Evolutionary conservation across 2,888 invertebrate species (phyloP), one percentile per base, ranked within the genome.

Genomic region (Himalopsyche tibetana): DNA sequence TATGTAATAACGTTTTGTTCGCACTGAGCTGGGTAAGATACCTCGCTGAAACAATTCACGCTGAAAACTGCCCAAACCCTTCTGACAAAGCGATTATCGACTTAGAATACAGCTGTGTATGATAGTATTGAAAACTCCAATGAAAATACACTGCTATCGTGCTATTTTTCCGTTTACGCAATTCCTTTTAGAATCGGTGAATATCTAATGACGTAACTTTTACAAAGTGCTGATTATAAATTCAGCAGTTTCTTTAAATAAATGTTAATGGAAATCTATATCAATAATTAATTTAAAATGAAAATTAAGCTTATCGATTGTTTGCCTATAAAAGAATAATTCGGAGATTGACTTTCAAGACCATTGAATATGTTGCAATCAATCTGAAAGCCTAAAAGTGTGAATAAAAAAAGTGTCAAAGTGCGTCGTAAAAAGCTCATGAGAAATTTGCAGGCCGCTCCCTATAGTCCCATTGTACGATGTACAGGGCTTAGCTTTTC

Each of bases 81-180:
- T 74, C 74, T 36, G 74, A 28, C 74, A 74, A 74, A 74, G 74
- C 74, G 74, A 74, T 74, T 74, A 74, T 74, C 74, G 74, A 74
- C 74, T 74, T 74, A 63, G 63, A 63, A 28, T 74, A 74, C 19
- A 74, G 74, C 74, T 36, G 28, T 28, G 12, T 11, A 74, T 74
- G 74, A 74, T 38, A 74, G 74, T 74, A 74, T 38, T 74, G 38
- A 74, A 74, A 74, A 15, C 28, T 74, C 74, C 3, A 74, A 36
- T 38, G 11, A 36, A 36, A 36, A 74, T 74, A 74, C 74, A 36
- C 38, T 74, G 38, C 38, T 74, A 74, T 74, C 38, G 74, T 12
- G 74, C 74, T 38, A 38, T 74, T 74, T 74, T 74, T 74, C 74
- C 28, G 74, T 74, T 74, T 38, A 74, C 15, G 74, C 74, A 74